These are phyloP conservation scores for Myopa tessellatipennis DNA, from an alignment of 2,888 invertebrate species.

Conservation along the genomic window DNA sequence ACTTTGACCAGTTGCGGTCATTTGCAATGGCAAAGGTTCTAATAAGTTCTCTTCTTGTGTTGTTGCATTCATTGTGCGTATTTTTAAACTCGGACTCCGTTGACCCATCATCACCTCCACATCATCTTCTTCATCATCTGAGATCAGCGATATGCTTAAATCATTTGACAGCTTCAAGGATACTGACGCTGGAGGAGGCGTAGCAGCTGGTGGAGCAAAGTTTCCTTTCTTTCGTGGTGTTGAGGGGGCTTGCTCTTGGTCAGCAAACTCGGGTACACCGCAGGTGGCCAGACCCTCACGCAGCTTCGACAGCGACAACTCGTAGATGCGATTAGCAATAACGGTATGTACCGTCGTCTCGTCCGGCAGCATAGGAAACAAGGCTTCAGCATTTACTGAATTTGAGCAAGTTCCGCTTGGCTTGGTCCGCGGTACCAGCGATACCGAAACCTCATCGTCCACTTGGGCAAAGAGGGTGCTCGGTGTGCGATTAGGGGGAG, in stretches of 20 bases:
- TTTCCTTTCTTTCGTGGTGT: slow-evolving; percentile 48
- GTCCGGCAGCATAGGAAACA: slow-evolving; percentile 59
- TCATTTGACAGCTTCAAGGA: slow-evolving; percentile 62
- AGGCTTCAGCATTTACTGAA: slow-evolving; percentile 24
- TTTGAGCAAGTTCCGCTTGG: slow-evolving; percentile 55
- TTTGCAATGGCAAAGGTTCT: slow-evolving; percentile 40
- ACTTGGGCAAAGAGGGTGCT: slow-evolving; percentile 47
- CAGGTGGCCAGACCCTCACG: slow-evolving; percentile 64
- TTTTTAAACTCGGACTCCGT: slow-evolving; percentile 47
- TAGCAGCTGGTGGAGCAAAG: slow-evolving; percentile 53
- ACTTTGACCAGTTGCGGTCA: neutral
- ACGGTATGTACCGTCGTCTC: slow-evolving; percentile 66
- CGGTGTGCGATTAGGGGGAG: neutral
- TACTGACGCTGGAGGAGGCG: slow-evolving; percentile 58
- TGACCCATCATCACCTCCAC: slow-evolving; percentile 45
- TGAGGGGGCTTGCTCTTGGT: slow-evolving; percentile 49
- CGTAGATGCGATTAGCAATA: slow-evolving; percentile 64
- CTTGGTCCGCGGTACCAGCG: slow-evolving; percentile 59
- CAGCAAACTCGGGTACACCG: slow-evolving; percentile 59
- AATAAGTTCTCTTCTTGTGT: slow-evolving; percentile 54
- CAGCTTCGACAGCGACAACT: slow-evolving; percentile 62
- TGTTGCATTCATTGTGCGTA: slow-evolving; percentile 43
- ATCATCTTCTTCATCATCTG: slow-evolving; percentile 62
- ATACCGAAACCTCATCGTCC: slow-evolving; percentile 62
- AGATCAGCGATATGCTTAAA: slow-evolving; percentile 65